phyloP scores from a whole-genome alignment of 2,797 vertebrate species.

The Squalus acanthias region DNA sequence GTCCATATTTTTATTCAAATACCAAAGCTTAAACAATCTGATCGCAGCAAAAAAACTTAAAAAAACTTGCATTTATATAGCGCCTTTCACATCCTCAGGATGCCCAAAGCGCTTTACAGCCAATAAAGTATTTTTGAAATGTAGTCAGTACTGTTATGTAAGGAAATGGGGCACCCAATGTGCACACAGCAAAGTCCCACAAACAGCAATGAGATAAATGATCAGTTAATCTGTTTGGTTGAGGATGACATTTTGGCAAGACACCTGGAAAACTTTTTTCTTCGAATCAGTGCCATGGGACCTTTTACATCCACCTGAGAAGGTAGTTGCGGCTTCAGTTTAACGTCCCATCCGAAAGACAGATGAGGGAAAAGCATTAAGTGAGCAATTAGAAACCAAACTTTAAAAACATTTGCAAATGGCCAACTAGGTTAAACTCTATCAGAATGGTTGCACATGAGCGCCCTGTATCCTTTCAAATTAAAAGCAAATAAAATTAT shows the following conservation, averaged over 20 bases:
- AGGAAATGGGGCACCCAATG: background rate
- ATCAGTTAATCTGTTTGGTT: background rate
- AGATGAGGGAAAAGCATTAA: background rate
- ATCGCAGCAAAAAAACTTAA: background rate
- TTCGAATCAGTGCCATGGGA: background rate
- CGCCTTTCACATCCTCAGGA: too few species aligned
- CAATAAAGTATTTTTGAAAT: background rate
- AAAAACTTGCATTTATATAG: background rate
- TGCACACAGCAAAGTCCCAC: background rate
- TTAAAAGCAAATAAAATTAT: conserved; percentile 40
- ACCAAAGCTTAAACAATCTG: background rate
- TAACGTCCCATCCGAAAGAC: background rate
- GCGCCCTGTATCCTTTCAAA: background rate
- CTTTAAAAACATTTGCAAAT: background rate
- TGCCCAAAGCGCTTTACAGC: too few species aligned
- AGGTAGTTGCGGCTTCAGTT: background rate
- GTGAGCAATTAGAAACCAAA: background rate
- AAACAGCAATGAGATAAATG: background rate
- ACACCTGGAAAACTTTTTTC: background rate
- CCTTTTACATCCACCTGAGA: background rate
- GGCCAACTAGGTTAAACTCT: background rate
- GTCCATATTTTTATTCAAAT: background rate
- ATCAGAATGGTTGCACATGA: background rate
- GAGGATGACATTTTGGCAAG: background rate
- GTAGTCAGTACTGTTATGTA: background rate